Conservation (phyloP, 1,140 invertebrate species). For the Nebria ingens region DNA sequence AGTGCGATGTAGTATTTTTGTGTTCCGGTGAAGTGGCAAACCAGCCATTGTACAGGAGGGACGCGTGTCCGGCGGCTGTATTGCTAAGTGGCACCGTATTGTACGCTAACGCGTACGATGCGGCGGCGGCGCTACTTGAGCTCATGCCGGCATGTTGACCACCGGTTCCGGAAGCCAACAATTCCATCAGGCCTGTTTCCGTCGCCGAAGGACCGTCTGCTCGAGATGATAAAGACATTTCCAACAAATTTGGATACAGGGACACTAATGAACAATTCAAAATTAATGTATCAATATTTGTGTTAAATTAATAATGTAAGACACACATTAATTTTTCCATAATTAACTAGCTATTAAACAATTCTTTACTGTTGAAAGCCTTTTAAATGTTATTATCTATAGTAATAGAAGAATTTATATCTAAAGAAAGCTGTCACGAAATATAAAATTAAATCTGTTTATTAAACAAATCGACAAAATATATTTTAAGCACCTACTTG, state of each 20-base stretch:
- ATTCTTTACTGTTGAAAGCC: no score
- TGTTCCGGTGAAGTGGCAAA: slow-evolving; percentile 19
- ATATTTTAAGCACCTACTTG: neutral
- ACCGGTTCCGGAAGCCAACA: slow-evolving; percentile 14
- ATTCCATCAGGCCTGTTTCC: slow-evolving; percentile 19
- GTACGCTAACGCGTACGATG: slow-evolving; percentile 13
- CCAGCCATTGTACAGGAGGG: slow-evolving; percentile 26
- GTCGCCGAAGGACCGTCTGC: slow-evolving; percentile 10
- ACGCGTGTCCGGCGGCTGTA: slow-evolving; percentile 15
- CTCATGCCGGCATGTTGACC: neutral
- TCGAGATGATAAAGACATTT: neutral
- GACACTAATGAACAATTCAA: slow-evolving; percentile 4
- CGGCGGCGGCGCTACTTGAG: slow-evolving; percentile 3
- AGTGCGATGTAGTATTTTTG: slow-evolving; percentile 25
- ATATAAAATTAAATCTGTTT: no score
- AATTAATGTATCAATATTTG: neutral
- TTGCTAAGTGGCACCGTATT: slow-evolving; percentile 15
- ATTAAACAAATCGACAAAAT: no score
- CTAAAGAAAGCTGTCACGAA: no score
- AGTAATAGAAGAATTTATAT: no score
- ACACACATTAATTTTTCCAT: no score
- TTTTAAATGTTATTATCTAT: no score
- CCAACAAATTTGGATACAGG: slow-evolving; percentile 1
- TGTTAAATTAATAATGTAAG: no score
- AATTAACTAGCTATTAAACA: no score